Base-by-base conservation (phyloP, 1,140 invertebrate genomes). In the Drosophila aff. region DNA sequence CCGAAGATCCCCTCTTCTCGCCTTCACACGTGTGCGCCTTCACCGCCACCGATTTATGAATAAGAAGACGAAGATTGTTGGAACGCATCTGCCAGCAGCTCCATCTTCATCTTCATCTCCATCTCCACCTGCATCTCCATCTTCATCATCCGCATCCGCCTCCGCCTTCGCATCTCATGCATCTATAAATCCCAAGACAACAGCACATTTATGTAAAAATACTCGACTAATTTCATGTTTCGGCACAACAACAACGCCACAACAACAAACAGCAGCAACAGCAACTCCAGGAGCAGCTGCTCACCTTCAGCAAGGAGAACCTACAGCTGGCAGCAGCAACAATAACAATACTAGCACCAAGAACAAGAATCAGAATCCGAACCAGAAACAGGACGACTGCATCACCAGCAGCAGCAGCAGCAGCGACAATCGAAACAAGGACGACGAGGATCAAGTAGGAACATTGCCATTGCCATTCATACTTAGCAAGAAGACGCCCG, bases 141-240 rank as follows among this genome's bases (percentile, higher is more conserved):
- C 50, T 36, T 3, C 31, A 36, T 13, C 40, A 0, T 1, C 47
- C 5, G 4, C 23, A 4, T 15, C 44, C 3, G 2, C 63, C 38
- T 26, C 26, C 33, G 23, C 65, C 53, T 69, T 15, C 38, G 23
- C 65, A 71, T 63, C 26, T 33, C 80, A 63, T 68, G n/a, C 41
- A 63, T 9, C n/a, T 53, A 55, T 64, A 43, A 55, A 63, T 72
- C 68, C 72, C 80, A 53, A 52, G 46, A 64, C 62, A 83, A 81
- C 77, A 81, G 53, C 62, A 84, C 68, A 52, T 74, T 73, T 74
- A 73, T 74, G 71, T 74, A 60, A 50, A 82, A 81, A 80, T 73
- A 73, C 73, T 86, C 82, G 52, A 63, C 69, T 87, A 72, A 86
- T 86, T 82, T 87, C 83, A 86, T 86, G 83, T 86, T 43, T 79